Base-by-base conservation (phyloP, 2,797 vertebrate genomes). In the Acanthurus leucopareius region DNA sequence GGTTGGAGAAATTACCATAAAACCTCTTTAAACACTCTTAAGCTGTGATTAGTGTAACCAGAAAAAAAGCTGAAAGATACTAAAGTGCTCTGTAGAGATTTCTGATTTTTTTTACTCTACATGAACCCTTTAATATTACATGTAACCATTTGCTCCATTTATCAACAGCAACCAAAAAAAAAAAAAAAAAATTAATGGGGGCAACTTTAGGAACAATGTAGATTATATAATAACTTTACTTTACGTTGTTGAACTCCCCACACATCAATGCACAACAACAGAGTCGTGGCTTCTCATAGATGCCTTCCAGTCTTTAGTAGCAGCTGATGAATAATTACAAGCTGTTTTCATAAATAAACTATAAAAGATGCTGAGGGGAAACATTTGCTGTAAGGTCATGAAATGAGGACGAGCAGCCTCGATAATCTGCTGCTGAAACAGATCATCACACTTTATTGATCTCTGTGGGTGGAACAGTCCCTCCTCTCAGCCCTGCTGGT, bases 301-400 rank as follows among this genome's bases (percentile, higher is more conserved):
- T 38, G 75, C 60, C 49, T 61, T 17, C 73, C 67, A 45, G 64
- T 63, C 67, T 60, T 79, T 16, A n/a, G 67, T 25, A 61, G 88
- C 80, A 67, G 67, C 47, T 61, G 63, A 83, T 87, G 66, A 87
- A 90, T 86, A 85, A 86, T 84, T 81, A 74, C 77, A 71, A 73
- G 53, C 71, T 57, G 58, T 72, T 85, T 79, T 88, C 86, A 80
- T 88, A 15, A 86, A 84, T 89, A 84, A 90, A 83, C 77, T 38
- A 80, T 75, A 66, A 75, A 73, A 67, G 52, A 67, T 58, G 74
- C 80, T 53, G 35, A 10, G 10, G 80, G 82, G 80, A 80, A 66
- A 64, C 73, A 82, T 75, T 75, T 65, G 70, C 71, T 79, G 51
- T 45, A 35, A 79, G 83, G 79, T 87, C 77, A 63, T 16, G 47